A percentile compares a stretch with the other conserved stretches of the same genome.
Conservation (phyloP, 2,113 vertebrate species). For the Narcine bancroftii region DNA sequence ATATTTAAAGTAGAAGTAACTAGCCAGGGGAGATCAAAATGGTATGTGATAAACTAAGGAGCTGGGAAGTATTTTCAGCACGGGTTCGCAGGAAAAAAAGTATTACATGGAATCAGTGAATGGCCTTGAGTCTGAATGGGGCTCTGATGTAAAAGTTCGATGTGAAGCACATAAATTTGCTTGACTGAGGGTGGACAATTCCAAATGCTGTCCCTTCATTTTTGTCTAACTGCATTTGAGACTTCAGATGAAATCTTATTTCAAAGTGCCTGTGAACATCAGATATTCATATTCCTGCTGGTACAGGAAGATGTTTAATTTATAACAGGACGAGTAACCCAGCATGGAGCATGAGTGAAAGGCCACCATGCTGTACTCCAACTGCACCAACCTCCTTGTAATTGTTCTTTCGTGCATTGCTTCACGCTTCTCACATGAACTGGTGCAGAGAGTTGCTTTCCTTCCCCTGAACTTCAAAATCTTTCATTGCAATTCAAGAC, state of each 20-base stretch:
- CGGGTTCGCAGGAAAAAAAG: not conserved
- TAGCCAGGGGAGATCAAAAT: constrained; percentile 27
- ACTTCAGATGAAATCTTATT: constrained; percentile 12
- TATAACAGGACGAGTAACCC: not conserved
- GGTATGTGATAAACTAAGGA: not conserved
- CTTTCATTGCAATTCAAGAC: not conserved
- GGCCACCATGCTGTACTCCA: not conserved
- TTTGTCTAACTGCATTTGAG: constrained; percentile 24
- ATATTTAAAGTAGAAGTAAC: constrained; percentile 35
- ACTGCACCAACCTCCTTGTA: not conserved
- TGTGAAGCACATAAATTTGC: constrained; percentile 27
- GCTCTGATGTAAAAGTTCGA: constrained; percentile 14
- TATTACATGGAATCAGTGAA: constrained; percentile 5
- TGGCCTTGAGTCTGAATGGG: not conserved
- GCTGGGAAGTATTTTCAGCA: constrained; percentile 23
- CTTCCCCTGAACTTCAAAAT: not conserved
- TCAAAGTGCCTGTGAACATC: not conserved
- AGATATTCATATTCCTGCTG: not conserved
- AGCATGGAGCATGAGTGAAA: not conserved
- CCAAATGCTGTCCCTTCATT: not conserved
- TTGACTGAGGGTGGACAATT: not conserved
- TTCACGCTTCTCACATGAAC: not conserved
- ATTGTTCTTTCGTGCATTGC: not conserved
- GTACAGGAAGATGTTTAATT: constrained; percentile 5
- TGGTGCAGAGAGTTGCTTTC: not conserved